Percentiles rank a stretch among this genome's conserved stretches.
These are phyloP conservation scores for Gymnothorax reevesii DNA, from an alignment of 2,797 vertebrate genomes.

Conservation along the genomic window DNA sequence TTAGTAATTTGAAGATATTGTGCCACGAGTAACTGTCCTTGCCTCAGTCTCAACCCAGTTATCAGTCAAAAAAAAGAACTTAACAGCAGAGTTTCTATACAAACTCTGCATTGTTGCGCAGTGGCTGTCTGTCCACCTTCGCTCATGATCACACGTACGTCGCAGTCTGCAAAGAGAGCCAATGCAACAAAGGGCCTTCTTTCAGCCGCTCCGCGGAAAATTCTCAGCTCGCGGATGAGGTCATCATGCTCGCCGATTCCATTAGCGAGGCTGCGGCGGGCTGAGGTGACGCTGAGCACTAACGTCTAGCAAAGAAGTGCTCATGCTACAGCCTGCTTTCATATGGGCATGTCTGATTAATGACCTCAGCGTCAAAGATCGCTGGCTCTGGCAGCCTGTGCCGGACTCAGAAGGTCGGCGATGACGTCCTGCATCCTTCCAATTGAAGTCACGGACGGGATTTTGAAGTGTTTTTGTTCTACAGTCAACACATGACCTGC, in stretches of 20 bases:
- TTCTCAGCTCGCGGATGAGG: constrained; percentile 53
- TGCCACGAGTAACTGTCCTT: constrained; percentile 15
- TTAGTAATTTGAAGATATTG: neutral
- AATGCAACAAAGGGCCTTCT: constrained; percentile 45
- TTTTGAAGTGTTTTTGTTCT: neutral
- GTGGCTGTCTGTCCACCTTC: constrained; percentile 17
- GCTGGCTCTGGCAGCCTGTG: neutral
- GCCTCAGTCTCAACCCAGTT: constrained; percentile 28
- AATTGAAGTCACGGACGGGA: neutral
- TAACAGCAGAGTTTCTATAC: constrained; percentile 19
- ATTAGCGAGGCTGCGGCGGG: constrained; percentile 52
- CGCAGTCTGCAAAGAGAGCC: neutral
- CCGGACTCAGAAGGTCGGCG: neutral
- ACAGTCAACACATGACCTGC: neutral
- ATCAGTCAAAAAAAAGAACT: constrained; percentile 19
- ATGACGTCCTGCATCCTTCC: neutral
- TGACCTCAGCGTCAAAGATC: neutral
- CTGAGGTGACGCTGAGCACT: constrained; percentile 52
- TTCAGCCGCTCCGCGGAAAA: constrained; percentile 38
- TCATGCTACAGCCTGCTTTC: constrained; percentile 44
- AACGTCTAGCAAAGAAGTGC: constrained; percentile 61
- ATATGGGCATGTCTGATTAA: neutral
- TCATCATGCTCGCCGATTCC: constrained; percentile 48
- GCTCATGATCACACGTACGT: constrained; percentile 43
- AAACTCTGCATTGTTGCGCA: constrained; percentile 13